Percentiles rank a stretch among this genome's conserved stretches.
These are phyloP conservation scores for Paramormyrops kingsleyae DNA, from an alignment of 2,113 vertebrate species.

Conservation along the genomic window DNA sequence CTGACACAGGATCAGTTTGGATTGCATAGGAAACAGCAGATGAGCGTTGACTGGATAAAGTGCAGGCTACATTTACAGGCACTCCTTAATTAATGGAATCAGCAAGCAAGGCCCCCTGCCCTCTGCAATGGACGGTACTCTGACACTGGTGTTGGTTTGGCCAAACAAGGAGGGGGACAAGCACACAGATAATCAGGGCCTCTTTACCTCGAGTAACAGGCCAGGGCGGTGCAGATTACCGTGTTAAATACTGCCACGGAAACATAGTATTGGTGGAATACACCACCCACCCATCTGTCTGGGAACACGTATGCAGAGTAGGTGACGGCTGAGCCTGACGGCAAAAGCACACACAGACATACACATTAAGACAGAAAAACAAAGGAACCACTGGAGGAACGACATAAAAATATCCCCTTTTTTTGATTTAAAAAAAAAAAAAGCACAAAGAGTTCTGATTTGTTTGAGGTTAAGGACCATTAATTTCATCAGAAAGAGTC, in stretches of 20 bases:
- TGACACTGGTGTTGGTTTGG: not conserved
- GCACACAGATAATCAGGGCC: not conserved
- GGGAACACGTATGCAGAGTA: constrained; percentile 83
- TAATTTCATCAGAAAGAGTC: not conserved
- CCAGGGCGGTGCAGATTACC: constrained; percentile 58
- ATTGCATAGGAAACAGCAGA: not conserved
- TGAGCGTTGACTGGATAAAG: not conserved
- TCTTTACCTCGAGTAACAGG: constrained; percentile 88
- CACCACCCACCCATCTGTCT: constrained; percentile 60
- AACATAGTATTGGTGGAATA: constrained; percentile 71
- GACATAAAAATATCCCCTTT: not conserved
- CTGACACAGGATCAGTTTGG: not conserved
- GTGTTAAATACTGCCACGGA: constrained; percentile 68
- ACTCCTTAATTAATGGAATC: not conserved
- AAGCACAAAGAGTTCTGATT: not conserved
- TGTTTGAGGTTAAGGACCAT: not conserved
- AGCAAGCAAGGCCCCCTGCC: not conserved
- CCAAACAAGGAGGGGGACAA: not conserved
- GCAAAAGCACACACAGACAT: not conserved
- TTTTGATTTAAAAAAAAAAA: not conserved
- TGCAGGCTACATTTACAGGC: not conserved
- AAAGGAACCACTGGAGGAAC: not conserved
- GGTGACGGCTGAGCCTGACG: constrained; percentile 75
- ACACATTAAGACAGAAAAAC: not conserved
- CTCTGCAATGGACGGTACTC: not conserved